Base-by-base conservation (phyloP, 92 coral and sea anemone species). In the Diadumene lineata region DNA sequence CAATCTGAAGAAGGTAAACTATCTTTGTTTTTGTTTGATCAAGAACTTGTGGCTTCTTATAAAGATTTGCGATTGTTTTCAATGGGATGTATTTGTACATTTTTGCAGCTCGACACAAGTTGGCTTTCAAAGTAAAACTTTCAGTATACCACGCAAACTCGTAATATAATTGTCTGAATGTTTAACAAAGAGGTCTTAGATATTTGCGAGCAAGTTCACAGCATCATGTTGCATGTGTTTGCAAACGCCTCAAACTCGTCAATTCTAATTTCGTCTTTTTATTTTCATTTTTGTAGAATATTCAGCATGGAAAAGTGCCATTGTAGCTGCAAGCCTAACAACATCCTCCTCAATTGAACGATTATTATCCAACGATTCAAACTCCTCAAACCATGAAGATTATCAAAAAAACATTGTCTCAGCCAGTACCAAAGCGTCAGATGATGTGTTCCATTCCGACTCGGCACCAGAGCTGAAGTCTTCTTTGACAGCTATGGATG, bases 1-100 rank as follows among this genome's bases (percentile, higher is more conserved):
- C 88, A 91, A 26, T 75, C 56, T 48, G 90, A 88, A 55, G 65
- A 79, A 44, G 98, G 98, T 94, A 16, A 64, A n/a, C n/a, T 9
- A 56, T 21, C 63, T 56, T 7, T 56, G 19, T 9, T 56, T 56
- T 18, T 18, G 2, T 7, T 56, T 21, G 26, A 21, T 18, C 26
- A 18, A 56, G 32, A 61, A 32, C 24, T 15, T 15, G 61, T 7
- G 60, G 28, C 31, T 22, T 38, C 48, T 38, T 4, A 38, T 38
- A 38, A 38, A 38, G n/a, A n/a, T n/a, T n/a, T n/a, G n/a, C n/a
- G n/a, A n/a, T n/a, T n/a, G n/a, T n/a, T n/a, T n/a, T n/a, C n/a
- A n/a, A n/a, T n/a, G n/a, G n/a, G n/a, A n/a, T n/a, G n/a, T n/a
- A n/a, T n/a, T n/a, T n/a, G n/a, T n/a, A n/a, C n/a, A n/a, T n/a